A percentile compares a stretch with the other conserved stretches of the same genome.
Evolutionary conservation across 2,888 invertebrate species (phyloP).

Genomic region (Sympetrum striolatum): DNA sequence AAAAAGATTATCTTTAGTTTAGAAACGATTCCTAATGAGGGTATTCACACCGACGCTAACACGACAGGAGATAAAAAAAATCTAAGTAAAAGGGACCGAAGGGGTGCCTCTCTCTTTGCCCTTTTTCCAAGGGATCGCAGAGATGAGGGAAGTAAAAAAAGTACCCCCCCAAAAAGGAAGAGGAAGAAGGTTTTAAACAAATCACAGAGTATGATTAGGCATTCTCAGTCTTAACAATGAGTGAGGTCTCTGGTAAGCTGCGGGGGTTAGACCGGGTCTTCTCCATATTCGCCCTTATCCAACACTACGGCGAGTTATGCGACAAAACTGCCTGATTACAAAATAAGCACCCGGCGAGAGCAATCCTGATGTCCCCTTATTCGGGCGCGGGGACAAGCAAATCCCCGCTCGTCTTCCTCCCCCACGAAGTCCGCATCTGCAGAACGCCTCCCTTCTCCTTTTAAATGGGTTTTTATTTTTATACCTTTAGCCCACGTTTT

Average conservation of each 20-base stretch:
- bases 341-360: constrained; percentile 29
- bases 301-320: constrained; percentile 26
- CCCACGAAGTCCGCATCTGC: background rate
- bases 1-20: background rate
- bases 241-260: background rate
- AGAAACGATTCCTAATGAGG: background rate
- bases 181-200: constrained; percentile 4
- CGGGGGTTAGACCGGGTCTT: background rate
- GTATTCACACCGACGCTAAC: background rate
- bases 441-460: background rate
- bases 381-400: background rate
- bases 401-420: background rate
- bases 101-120: background rate
- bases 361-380: constrained; percentile 41
- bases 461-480: constrained; percentile 40
- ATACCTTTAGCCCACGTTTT: constrained; percentile 26
- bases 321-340: constrained; percentile 40
- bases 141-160: constrained; percentile 19
- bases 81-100: background rate
- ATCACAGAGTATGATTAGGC: constrained; percentile 39
- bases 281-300: constrained; percentile 28
- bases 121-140: background rate
- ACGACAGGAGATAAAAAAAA: background rate
- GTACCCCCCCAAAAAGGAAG: background rate
- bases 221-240: background rate